phyloP scores from a whole-genome alignment of 1,140 invertebrate species.

The Neelides sp. region DNA sequence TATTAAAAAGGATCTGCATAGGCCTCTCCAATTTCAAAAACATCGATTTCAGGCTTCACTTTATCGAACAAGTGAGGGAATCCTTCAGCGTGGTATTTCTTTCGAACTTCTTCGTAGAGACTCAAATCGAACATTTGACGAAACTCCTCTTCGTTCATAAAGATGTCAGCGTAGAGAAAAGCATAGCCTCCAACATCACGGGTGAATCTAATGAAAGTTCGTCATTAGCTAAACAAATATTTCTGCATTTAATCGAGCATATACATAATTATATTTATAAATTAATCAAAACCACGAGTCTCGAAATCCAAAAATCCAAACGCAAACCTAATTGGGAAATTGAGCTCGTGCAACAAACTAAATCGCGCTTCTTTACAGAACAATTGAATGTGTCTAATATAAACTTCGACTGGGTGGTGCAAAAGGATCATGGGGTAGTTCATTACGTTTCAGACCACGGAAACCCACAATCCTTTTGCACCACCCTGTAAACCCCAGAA shows the following conservation, averaged over 20 bases:
- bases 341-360: no score
- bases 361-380: no score
- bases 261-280: no score
- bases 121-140: constrained; percentile 44
- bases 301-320: no score
- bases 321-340: no score
- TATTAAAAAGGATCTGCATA: constrained; percentile 34
- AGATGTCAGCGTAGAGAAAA: constrained; percentile 52
- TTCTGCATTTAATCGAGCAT: constrained; percentile 10
- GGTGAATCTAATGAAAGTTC: constrained; percentile 42
- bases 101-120: constrained; percentile 40
- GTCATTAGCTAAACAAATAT: constrained; percentile 8
- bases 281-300: no score
- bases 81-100: constrained; percentile 40
- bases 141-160: constrained; percentile 49
- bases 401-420: no score
- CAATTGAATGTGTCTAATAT: no score
- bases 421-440: no score
- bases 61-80: constrained; percentile 47
- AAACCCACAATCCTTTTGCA: no score
- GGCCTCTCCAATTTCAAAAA: constrained; percentile 46
- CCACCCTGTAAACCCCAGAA: no score
- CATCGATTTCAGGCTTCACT: constrained; percentile 54
- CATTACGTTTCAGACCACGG: no score
- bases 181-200: constrained; percentile 43